These are phyloP conservation scores for Trachurus trachurus DNA, from an alignment of 2,797 vertebrate species.

Conservation along the genomic window DNA sequence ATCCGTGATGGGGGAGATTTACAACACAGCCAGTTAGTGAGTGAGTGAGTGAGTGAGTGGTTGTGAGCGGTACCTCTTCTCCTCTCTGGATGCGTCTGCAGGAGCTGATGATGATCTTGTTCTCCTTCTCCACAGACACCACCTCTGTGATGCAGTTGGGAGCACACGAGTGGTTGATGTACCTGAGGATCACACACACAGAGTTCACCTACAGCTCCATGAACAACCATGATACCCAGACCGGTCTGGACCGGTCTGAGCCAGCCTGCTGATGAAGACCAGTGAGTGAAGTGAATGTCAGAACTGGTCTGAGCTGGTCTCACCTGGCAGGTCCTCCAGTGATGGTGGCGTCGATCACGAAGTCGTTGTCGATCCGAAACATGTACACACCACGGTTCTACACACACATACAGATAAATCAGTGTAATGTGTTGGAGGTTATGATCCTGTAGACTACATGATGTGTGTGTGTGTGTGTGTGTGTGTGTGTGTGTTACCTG, in stretches of 20 bases:
- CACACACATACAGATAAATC: neutral
- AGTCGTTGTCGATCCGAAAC: slow-evolving; percentile 97
- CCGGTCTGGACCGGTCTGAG: neutral
- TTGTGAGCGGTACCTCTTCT: slow-evolving; percentile 89
- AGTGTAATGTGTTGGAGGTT: neutral
- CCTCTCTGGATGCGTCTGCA: slow-evolving; percentile 96
- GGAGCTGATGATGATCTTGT: slow-evolving; percentile 99
- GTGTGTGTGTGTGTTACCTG: slow-evolving; percentile 89
- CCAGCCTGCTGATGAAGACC: neutral
- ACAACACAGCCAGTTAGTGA: no score
- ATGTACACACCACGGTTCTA: slow-evolving; percentile 99
- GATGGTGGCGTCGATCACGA: slow-evolving; percentile 96
- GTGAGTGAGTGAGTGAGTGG: no score
- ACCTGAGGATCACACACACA: slow-evolving; percentile 82
- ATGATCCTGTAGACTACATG: no score
- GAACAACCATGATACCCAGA: neutral
- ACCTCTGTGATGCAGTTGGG: slow-evolving; percentile 98
- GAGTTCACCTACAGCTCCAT: neutral
- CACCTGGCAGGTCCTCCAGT: slow-evolving; percentile 97
- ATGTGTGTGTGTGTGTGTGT: neutral
- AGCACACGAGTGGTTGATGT: slow-evolving; percentile 98
- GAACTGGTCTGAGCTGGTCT: neutral
- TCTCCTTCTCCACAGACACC: slow-evolving; percentile 95
- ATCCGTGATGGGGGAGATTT: no score
- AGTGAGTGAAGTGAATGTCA: neutral